Evolutionary conservation across 1,140 invertebrate species (phyloP), one percentile per base, ranked within the genome.

Genomic region (Pseudomyrmex concolor): DNA sequence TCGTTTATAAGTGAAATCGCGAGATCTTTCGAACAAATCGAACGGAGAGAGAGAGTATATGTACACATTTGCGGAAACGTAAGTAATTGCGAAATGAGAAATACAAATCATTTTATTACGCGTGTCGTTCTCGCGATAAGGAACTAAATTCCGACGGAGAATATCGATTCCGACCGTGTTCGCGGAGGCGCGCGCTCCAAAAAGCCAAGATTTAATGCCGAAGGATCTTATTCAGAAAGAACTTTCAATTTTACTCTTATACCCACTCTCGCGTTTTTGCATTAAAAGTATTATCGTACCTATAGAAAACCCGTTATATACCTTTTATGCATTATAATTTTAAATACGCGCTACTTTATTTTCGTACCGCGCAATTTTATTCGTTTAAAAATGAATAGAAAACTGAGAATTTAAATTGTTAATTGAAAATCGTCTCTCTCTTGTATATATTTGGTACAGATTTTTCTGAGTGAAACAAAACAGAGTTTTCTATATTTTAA

Each of bases 131-230:
- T 19, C 8, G 12, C 13, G 19, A 82, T 55, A 83, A 87, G 34
- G 55, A 84, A 62, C 22, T 34, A 34, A 34, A 45, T 68, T 63
- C 43, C 22, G 12, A 34, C 34, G 34, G 34, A 57, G 62, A 62
- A 54, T 82, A 87, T 88, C 83, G 86, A 88, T 88, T 77, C 54
- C 15, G 2, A 22, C n/a, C 13, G 43, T 60, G 25, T 15, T 88
- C 85, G 22, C 22, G 43, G 0, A 45, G 55, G 50, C 17, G 77
- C 57, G 12, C 17, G 70, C 64, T 50, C 50, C 84, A 78, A 70
- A 84, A 67, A 73, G 63, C 80, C 60, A 50, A 55, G 67, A 78
- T 78, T 87, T 80, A 67, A 72, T 84, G 57, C 34, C 34, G 45
- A 48, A 60, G 60, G 84, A 86, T 78, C 70, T 71, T 67, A 60